These are phyloP conservation scores for Anorthoa munda DNA, from an alignment of 2,888 invertebrate species.

Conservation along the genomic window DNA sequence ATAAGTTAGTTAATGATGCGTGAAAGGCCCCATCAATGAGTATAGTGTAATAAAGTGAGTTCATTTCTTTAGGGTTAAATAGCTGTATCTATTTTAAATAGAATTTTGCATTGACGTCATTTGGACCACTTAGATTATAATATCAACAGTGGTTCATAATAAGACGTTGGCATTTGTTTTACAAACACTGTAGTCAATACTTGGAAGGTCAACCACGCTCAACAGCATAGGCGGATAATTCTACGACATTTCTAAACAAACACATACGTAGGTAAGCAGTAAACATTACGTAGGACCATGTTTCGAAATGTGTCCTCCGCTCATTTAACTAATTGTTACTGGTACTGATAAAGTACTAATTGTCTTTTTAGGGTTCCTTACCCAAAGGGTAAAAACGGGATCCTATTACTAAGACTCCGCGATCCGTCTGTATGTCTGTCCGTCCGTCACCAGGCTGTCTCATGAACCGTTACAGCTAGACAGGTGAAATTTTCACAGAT, in stretches of 20 bases:
- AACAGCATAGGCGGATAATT: conserved; percentile 28
- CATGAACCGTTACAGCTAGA: too few relatives aligned
- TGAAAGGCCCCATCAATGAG: background rate
- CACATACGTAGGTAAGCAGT: conserved; percentile 13
- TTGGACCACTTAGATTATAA: conserved; percentile 14
- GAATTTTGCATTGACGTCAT: conserved; percentile 34
- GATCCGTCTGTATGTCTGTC: too few relatives aligned
- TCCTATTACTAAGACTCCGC: too few relatives aligned
- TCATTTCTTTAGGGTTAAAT: background rate
- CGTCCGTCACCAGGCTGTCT: too few relatives aligned
- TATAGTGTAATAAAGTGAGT: background rate
- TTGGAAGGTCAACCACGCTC: conserved; percentile 43
- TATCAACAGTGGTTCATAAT: conserved; percentile 27
- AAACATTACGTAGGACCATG: conserved; percentile 10
- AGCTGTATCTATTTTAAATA: conserved; percentile 8
- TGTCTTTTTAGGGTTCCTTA: too few relatives aligned
- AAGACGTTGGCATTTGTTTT: conserved; percentile 46
- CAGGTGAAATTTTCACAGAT: too few relatives aligned
- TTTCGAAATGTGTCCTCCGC: conserved; percentile 8
- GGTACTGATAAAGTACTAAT: too few relatives aligned
- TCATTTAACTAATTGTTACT: conserved; percentile 22
- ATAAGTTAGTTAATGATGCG: too few relatives aligned
- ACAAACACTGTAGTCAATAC: conserved; percentile 28
- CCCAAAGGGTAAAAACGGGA: too few relatives aligned
- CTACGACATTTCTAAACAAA: conserved; percentile 43